Base-by-base conservation (phyloP, 2,797 vertebrate species). In the Epinephelus malabaricus region DNA sequence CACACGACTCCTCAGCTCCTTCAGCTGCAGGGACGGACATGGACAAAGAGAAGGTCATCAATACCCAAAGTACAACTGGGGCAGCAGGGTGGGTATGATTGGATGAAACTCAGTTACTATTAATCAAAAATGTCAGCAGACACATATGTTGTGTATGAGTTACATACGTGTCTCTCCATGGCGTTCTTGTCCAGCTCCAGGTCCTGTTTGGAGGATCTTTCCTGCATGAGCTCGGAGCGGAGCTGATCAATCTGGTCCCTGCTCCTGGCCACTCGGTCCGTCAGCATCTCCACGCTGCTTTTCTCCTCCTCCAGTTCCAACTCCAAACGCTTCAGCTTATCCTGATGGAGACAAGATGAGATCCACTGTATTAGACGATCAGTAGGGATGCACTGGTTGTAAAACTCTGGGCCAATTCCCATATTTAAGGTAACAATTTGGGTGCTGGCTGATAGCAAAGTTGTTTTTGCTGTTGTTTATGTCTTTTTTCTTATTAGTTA, bases 191-290 rank as follows among this genome's bases (percentile, higher is more conserved):
- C 98, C 18, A 98, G 96, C 90, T 99, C 98, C 87, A 99, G 92
- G 89, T 99, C 97, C 92, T 99, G 98, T 53, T 97, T 96, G 67
- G 93, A 93, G 2, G 97, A 96, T 15, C 97, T 95, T 66, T 99
- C 98, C 92, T 99, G 97, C 96, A 98, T 95, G 70, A 99, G 96
- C 81, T 99, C 98, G 0, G 97, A 92, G 55, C 98, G 96, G 43
- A 98, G 91, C 89, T 98, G 97, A 76, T 99, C 98, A 0, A 98
- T 95, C 97, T 99, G 98, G 76, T 99, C 97, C 79, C 98, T 92
- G 88, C 96, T 96, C 46, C 98, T 93, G 85, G 88, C 92, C 60
- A 99, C 79, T n/a, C 98, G 90, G 17, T 98, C 98, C 0, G 96
- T 97, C 82, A 98, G 82, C 91, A 99, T 96, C 89, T 99, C 98